A percentile compares a stretch with the other conserved stretches of the same genome.
phyloP scores from a whole-genome alignment of 2,113 vertebrate genomes.

The Pygoscelis adeliae region DNA sequence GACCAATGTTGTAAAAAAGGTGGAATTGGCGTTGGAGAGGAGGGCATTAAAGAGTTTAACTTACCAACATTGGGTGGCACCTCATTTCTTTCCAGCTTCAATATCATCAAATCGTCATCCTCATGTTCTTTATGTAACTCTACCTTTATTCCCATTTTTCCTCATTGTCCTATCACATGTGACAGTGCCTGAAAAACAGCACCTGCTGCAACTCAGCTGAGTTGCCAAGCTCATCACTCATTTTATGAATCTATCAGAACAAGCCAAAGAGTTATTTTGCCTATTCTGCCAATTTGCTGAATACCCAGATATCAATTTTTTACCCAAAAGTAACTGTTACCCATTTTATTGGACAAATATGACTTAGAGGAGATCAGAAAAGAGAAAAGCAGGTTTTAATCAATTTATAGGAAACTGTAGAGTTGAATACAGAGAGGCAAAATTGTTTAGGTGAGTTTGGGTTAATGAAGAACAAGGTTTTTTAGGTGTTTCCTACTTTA shows the following conservation, averaged over 20 bases:
- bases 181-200: background rate
- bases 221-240: background rate
- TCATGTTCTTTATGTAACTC: background rate
- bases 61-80: rapidly evolving
- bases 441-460: background rate
- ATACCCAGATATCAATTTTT: rapidly evolving
- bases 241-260: background rate
- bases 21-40: background rate
- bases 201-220: background rate
- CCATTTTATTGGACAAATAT: background rate
- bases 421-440: background rate
- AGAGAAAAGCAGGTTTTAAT: background rate
- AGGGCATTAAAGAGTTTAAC: background rate
- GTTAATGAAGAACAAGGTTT: background rate
- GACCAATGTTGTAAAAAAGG: background rate
- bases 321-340: background rate
- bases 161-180: rapidly evolving
- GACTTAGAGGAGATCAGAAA: background rate
- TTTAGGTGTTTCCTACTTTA: background rate
- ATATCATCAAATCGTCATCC: background rate
- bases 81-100: background rate
- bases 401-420: background rate
- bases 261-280: background rate
- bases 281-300: background rate
- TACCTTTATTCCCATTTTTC: background rate